These are phyloP conservation scores for Melopsittacus undulatus DNA, from an alignment of 2,797 vertebrate genomes.

Conservation along the genomic window DNA sequence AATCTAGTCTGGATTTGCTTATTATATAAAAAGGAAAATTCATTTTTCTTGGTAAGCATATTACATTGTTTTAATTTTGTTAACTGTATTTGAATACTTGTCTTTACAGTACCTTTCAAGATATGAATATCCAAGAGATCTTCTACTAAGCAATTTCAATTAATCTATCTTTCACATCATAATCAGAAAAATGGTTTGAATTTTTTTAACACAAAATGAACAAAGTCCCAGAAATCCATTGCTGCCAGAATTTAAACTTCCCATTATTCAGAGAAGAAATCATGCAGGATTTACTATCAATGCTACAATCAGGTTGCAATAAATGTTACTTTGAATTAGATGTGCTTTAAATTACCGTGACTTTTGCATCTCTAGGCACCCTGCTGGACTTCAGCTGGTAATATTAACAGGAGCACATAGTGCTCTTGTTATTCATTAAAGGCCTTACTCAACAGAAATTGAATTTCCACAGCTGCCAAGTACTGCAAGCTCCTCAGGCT, in stretches of 20 bases:
- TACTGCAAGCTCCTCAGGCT: not conserved
- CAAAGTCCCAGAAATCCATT: not conserved
- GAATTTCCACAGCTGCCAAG: constrained; percentile 57
- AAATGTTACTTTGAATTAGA: constrained; percentile 66
- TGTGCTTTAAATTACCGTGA: constrained; percentile 61
- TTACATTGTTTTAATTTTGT: not conserved
- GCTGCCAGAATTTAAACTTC: constrained; percentile 24
- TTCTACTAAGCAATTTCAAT: not conserved
- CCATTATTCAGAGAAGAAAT: not conserved
- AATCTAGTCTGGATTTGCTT: not conserved
- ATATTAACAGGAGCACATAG: constrained; percentile 58
- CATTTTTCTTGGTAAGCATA: not conserved
- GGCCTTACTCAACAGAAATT: constrained; percentile 52
- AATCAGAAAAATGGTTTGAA: constrained; percentile 3
- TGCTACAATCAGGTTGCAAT: constrained; percentile 42
- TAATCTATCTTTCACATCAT: not conserved
- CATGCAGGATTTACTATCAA: constrained; percentile 10
- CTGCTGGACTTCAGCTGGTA: constrained; percentile 54
- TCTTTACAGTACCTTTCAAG: not conserved
- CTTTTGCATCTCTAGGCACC: constrained; percentile 55
- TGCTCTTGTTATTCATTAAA: constrained; percentile 67
- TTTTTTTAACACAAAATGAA: constrained; percentile 11
- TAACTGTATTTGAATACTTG: not conserved
- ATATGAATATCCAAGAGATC: not conserved
- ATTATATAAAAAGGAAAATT: not conserved